Evolutionary conservation across 2,797 vertebrate species (phyloP).

Genomic region (Bovichtus variegatus): DNA sequence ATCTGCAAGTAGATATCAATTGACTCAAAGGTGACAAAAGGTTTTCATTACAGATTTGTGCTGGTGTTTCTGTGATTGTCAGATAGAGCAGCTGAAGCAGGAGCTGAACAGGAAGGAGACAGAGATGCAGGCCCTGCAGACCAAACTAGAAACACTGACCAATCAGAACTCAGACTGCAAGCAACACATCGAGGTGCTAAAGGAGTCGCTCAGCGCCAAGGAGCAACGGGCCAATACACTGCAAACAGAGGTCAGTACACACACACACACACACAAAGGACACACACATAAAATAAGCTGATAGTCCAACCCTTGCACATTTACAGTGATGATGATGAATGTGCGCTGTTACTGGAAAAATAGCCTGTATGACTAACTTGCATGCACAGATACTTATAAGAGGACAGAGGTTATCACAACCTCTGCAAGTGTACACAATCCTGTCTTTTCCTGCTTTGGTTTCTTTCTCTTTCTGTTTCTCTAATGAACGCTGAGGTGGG

Average conservation of each 20-base stretch:
- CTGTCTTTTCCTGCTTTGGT: constrained; percentile 13
- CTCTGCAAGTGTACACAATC: background rate
- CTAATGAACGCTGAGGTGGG: constrained; percentile 35
- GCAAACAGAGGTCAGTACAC: constrained; percentile 95
- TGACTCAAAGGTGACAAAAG: constrained; percentile 10
- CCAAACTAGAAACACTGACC: constrained; percentile 97
- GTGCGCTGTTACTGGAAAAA: background rate
- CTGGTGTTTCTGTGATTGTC: constrained; percentile 54
- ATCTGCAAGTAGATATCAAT: constrained; percentile 8
- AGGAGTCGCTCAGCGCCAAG: constrained; percentile 98
- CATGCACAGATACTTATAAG: background rate
- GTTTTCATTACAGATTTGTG: constrained; percentile 10
- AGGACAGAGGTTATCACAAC: background rate
- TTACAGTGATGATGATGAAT: background rate
- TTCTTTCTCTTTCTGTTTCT: constrained; percentile 27
- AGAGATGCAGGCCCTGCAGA: constrained; percentile 98
- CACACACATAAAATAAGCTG: background rate
- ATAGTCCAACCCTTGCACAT: background rate
- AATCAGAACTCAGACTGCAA: constrained; percentile 99
- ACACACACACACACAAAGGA: constrained; percentile 1
- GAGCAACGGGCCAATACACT: constrained; percentile 97
- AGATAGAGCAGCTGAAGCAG: constrained; percentile 97
- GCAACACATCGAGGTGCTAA: constrained; percentile 98
- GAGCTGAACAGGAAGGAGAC: constrained; percentile 97
- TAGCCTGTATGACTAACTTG: background rate